Evolutionary conservation across 2,113 vertebrate species (phyloP), one percentile per base, ranked within the genome.

Genomic region (Cyanoderma ruficeps): DNA sequence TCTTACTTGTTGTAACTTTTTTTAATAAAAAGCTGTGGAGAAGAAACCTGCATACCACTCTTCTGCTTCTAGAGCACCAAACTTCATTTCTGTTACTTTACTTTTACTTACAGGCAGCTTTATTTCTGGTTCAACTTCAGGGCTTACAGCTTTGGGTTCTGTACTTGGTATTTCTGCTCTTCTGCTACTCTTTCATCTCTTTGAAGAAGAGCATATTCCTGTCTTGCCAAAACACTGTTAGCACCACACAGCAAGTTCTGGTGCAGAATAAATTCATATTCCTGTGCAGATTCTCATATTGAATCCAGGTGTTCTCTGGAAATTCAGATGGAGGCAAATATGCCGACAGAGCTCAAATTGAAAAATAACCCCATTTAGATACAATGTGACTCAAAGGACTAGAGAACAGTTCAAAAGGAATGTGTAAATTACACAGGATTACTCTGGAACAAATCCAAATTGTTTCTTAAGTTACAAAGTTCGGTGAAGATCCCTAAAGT

Each of bases 271-370:
- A 93, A 68, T 77, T 70, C 71, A 24, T 83, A 83, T 88, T 96
- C 68, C 65, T 47, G 10, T 81, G 69, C 24, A 68, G 72, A 67
- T 81, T 59, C 63, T 90, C 63, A 28, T 92, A 87, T 89, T 89
- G 60, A 87, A 87, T 87, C 94, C 87, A 94, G 86, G 83, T 96
- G 89, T 84, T 79, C 47, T 78, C 64, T 80, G 22, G 84, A 76
- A 83, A 75, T 67, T 93, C 47, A 70, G 15, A 49, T 31, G 46
- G 89, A 80, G 39, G 42, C 55, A 83, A 88, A 77, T 24, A 47
- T 35, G 35, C 44, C 0, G 0, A 35, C 35, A 77, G 89, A 92
- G 76, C 44, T 89, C n/a, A 44, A 78, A 59, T 9, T 50, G 75
- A 75, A 88, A 93, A 93, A 67, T 57, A 93, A 76, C 65, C 11